Percentiles rank a stretch among this genome's conserved stretches.
Evolutionary conservation across 23 tunicate species (phyloP).

Genomic region (Trididemnum nubilum): DNA sequence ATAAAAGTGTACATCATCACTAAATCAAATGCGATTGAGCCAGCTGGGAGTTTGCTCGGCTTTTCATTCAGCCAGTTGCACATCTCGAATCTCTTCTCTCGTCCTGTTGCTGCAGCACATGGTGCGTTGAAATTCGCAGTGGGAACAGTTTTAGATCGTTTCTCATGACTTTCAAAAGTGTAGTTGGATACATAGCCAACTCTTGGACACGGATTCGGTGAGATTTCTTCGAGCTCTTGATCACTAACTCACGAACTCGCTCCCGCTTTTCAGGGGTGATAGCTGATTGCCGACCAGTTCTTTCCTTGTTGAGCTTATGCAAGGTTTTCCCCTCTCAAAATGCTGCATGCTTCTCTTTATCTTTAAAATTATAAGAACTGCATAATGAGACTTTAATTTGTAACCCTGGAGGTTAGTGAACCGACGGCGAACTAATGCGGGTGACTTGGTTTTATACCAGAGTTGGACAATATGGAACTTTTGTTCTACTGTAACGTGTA

Average conservation of each 20-base stretch:
- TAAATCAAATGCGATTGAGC: too few species aligned
- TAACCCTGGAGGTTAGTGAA: constrained; percentile 28
- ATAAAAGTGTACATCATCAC: too few species aligned
- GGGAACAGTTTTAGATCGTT: too few species aligned
- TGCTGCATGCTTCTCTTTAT: constrained; percentile 18
- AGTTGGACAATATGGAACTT: constrained; percentile 9
- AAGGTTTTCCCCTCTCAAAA: constrained; percentile 20
- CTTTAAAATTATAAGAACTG: constrained; percentile 22
- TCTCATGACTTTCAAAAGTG: constrained; percentile 20
- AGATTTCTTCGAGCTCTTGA: too few species aligned
- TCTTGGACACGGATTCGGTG: not conserved
- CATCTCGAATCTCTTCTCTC: constrained; percentile 12
- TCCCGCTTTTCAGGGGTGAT: constrained; percentile 50
- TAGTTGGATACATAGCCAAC: constrained; percentile 14
- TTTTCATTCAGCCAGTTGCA: constrained; percentile 12
- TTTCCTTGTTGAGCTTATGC: not conserved
- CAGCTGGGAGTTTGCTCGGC: too few species aligned
- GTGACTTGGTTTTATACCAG: too few species aligned
- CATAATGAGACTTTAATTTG: constrained; percentile 12
- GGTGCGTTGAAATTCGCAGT: too few species aligned
- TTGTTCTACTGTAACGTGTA: constrained; percentile 28
- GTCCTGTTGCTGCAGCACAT: too few species aligned
- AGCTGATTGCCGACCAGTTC: constrained; percentile 22
- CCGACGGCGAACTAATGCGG: too few species aligned
- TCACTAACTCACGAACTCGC: constrained; percentile 11